Conservation (phyloP, 2,113 vertebrate species). For the Albula glossodonta region DNA sequence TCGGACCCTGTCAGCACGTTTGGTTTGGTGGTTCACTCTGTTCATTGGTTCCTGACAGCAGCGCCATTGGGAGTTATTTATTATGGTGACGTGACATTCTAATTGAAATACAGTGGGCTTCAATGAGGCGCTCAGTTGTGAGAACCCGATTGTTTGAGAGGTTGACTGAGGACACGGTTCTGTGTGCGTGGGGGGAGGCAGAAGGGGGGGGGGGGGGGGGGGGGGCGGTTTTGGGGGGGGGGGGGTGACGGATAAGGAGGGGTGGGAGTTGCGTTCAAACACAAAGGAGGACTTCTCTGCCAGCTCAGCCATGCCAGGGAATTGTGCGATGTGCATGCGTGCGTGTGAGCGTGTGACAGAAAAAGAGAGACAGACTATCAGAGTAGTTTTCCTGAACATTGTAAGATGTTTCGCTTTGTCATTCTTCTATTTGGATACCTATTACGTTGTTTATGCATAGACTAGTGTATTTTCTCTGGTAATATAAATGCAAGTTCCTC, state of each 20-base stretch:
- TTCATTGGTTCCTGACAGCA: neutral
- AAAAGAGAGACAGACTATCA: neutral
- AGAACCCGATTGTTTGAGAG: neutral
- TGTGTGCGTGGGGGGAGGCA: neutral
- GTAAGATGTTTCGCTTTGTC: too few species aligned
- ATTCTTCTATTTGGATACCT: too few species aligned
- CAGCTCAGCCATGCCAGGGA: neutral
- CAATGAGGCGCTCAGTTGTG: neutral
- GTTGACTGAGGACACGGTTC: neutral
- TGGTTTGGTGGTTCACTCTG: neutral
- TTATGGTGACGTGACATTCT: neutral
- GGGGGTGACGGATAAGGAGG: neutral
- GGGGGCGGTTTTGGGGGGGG: neutral
- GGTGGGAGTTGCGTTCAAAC: neutral
- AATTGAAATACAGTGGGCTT: neutral
- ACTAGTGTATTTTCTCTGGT: too few species aligned
- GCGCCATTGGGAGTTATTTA: neutral
- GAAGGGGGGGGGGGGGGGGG: neutral
- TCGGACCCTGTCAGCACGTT: neutral
- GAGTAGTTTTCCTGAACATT: too few species aligned
- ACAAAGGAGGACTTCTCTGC: neutral
- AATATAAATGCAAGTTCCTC: too few species aligned
- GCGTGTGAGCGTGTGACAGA: constrained; percentile 8
- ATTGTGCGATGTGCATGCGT: neutral
- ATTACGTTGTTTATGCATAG: too few species aligned